Base-by-base conservation (phyloP, 2,888 invertebrate species). In the Aphidius colemani region DNA sequence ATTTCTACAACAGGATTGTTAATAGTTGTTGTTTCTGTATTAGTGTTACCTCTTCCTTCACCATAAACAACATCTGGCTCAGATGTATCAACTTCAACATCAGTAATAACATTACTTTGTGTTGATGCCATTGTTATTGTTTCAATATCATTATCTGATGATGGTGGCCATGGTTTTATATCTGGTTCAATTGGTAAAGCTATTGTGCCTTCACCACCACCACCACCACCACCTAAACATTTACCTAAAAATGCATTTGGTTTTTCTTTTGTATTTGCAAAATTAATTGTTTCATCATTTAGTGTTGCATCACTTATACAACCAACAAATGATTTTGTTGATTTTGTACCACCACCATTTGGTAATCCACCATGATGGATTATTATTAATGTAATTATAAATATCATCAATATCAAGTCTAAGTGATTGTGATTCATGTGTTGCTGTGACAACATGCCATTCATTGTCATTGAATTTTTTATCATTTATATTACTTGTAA, bases 221-320 rank as follows among this genome's bases (percentile, higher is more conserved):
- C n/a, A n/a, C n/a, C n/a, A n/a, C n/a, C n/a, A n/a, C n/a, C 82
- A 71, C 69, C 82, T 0, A 86, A 82, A 74, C 90, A 90, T 66
- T 85, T 87, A 49, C 89, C 89, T 7, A 90, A 80, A 56, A 86
- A 84, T 53, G 88, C 89, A 57, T 85, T 84, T 44, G 84, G 83
- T 68, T 85, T 85, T 67, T 90, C 88, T 0, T 86, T 86, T 1
- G 88, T 85, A 69, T 88, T 87, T 0, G 91, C 92, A 80, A 94
- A 93, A 78, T 94, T 93, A 56, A 93, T 85, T 58, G 90, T 88
- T 64, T 88, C 86, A 2, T 92, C 93, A 78, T 97, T 96, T 59
- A 97, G 84, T 0, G 94, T 95, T 1, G 94, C 92, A 80, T 98
- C 98, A 1, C 94, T 95, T 51, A 99, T 90, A 82, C 98, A 98